Evolutionary conservation across 2,888 invertebrate species (phyloP), one percentile per base, ranked within the genome.

Genomic region (Ophonus ardosiacus): DNA sequence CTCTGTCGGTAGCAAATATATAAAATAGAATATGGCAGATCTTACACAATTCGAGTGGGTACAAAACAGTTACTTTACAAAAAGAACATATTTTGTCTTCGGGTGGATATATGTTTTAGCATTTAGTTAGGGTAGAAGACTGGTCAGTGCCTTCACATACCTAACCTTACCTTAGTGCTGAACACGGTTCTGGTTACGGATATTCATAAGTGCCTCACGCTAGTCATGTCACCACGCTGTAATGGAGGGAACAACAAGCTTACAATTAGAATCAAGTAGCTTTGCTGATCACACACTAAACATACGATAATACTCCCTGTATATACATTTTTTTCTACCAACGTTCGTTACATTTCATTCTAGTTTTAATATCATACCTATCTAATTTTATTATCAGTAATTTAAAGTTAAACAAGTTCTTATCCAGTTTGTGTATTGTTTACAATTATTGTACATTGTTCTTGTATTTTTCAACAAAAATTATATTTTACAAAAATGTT

Each of bases 191-290:
- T 40, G 86, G 76, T 84, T 87, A 59, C 59, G 86, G 76, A 82
- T 81, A 78, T 85, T 87, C 87, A 87, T 87, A 88, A 88, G 88
- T 88, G 88, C 88, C 88, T 88, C 82, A 86, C 85, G 86, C 87
- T 87, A 87, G 87, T 87, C 87, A 87, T 84, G 59, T 84, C 84
- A 80, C 80, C 85, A 85, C 80, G 85, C 80, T 68, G 78, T 59
- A 63, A 61, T 84, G 68, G 78, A 84, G 84, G 78, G 78, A 85
- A 80, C 79, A 78, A 82, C 82, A 65, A 85, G 85, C 85, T 84
- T 31, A 31, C 5, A 31, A 31, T 84, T 84, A 63, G 56, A 57
- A 65, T 65, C 59, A 79, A 57, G 18, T 79, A 59, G 79, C 79
- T 80, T 80, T 18, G 80, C 80, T 38, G 21, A 61, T 79, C 38